Conservation (phyloP, 2,797 vertebrate species). For the Rachycentron canadum region DNA sequence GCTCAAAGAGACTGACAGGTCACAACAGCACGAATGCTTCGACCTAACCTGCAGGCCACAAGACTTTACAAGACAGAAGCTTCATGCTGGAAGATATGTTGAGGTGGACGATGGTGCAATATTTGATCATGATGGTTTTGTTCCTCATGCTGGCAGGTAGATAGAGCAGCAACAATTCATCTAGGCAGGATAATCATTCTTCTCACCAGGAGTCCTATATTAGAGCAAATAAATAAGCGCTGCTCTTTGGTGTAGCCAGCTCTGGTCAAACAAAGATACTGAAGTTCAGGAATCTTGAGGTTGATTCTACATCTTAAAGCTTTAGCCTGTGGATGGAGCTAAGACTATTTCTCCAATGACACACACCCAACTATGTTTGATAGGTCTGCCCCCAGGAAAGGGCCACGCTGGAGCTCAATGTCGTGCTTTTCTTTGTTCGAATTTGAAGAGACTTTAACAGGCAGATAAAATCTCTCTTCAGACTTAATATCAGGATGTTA, state of each 20-base stretch:
- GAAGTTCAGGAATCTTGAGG: too few relatives aligned
- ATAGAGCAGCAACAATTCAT: background rate
- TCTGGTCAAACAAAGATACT: too few relatives aligned
- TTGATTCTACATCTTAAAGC: background rate
- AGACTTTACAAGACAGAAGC: background rate
- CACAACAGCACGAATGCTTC: background rate
- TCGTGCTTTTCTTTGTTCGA: background rate
- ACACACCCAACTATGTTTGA: background rate
- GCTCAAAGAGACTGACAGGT: constrained; percentile 34
- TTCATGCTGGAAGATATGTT: constrained; percentile 2
- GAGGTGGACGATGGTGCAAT: background rate
- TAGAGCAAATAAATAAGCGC: too few relatives aligned
- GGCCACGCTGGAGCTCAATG: background rate
- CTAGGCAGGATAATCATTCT: background rate
- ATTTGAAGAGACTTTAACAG: background rate
- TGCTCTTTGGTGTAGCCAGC: too few relatives aligned
- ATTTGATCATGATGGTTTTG: background rate
- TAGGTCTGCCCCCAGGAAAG: background rate
- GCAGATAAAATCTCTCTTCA: background rate
- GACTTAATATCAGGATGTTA: too few relatives aligned
- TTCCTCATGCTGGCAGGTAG: background rate
- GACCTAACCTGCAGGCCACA: constrained; percentile 10
- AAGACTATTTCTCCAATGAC: background rate
- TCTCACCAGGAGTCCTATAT: background rate
- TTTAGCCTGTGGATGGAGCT: background rate